phyloP scores from a whole-genome alignment of 2,113 vertebrate species.

The Cynopterus brachyotis region DNA sequence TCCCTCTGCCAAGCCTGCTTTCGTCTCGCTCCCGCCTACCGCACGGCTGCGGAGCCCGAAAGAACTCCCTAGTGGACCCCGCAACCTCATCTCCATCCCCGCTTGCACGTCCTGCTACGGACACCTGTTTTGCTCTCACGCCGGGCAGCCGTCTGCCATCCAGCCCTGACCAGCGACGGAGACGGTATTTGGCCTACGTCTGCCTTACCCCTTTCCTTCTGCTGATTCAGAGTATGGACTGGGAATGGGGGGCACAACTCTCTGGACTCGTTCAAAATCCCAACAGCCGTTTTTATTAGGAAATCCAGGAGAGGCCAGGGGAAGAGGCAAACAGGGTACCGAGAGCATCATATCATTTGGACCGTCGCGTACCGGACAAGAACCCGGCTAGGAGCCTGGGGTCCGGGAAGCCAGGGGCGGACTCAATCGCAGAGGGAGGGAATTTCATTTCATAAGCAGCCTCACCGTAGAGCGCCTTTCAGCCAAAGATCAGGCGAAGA shows the following conservation, averaged over 20 bases:
- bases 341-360: rapidly evolving
- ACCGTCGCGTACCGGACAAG: not conserved
- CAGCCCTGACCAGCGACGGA: not conserved
- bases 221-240: not conserved
- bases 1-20: not conserved
- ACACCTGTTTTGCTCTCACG: not conserved
- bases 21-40: rapidly evolving
- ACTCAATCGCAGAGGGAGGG: not conserved
- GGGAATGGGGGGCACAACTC: not conserved
- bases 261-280: not conserved
- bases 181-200: rapidly evolving
- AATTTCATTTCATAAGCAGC: not conserved
- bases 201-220: not conserved
- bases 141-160: too few species aligned
- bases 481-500: not conserved
- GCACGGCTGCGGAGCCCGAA: rapidly evolving
- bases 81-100: not conserved
- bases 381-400: too few species aligned
- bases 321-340: not conserved
- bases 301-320: not conserved
- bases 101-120: not conserved
- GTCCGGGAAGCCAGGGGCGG: not conserved
- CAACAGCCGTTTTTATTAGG: not conserved
- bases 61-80: not conserved
- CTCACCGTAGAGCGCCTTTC: not conserved